Percentiles rank a stretch among this genome's conserved stretches.
Evolutionary conservation across 2,888 invertebrate genomes (phyloP).

Genomic region (Phorcus lineatus): DNA sequence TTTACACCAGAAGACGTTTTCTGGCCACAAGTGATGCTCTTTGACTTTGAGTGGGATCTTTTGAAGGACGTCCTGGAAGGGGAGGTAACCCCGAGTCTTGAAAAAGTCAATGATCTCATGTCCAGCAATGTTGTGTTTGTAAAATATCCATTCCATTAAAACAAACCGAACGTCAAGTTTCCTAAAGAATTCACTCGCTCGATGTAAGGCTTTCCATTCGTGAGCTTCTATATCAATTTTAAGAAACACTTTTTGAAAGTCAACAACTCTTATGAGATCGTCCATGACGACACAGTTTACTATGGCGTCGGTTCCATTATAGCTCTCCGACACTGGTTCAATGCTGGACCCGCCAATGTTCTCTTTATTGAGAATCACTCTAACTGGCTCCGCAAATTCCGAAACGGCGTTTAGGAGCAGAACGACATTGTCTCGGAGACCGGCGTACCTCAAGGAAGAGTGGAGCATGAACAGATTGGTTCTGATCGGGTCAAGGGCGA

Average conservation of each 20-base stretch:
- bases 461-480: conserved; percentile 43
- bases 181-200: conserved; percentile 51
- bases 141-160: conserved; percentile 65
- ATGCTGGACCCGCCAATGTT: conserved; percentile 55
- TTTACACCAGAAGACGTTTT: conserved; percentile 63
- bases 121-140: conserved; percentile 39
- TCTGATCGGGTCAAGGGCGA: conserved; percentile 48
- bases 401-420: conserved; percentile 57
- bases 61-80: conserved; percentile 42
- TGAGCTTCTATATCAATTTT: conserved; percentile 66
- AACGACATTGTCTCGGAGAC: conserved; percentile 42
- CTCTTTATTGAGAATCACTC: conserved; percentile 39
- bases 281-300: conserved; percentile 53
- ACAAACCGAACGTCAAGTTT: conserved; percentile 52
- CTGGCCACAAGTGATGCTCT: conserved; percentile 54
- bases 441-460: conserved; percentile 39
- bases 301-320: not conserved
- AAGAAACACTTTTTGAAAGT: conserved; percentile 48
- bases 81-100: conserved; percentile 51
- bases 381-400: conserved; percentile 44
- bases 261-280: conserved; percentile 48
- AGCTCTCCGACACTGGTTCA: not conserved
- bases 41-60: conserved; percentile 38
- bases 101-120: conserved; percentile 46
- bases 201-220: conserved; percentile 52